Evolutionary conservation across 2,888 invertebrate genomes (phyloP), one percentile per base, ranked within the genome.

Genomic region (Sclerodermus sp.): DNA sequence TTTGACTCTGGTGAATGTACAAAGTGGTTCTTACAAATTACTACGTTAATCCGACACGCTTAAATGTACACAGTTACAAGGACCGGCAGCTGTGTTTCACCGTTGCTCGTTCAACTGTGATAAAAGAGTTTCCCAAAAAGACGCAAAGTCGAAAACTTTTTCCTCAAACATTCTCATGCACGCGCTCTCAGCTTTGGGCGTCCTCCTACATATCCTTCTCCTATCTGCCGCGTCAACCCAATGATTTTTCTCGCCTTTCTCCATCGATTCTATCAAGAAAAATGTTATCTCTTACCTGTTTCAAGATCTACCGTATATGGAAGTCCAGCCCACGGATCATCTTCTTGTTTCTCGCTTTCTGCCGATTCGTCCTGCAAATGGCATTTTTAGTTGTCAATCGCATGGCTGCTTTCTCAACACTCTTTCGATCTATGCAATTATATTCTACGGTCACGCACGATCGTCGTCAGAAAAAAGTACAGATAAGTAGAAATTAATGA

Each of bases 301-400:
- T 93, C 93, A 12, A 90, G 87, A 73, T 93, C 93, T 53, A 93
- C 87, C 55, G 89, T 90, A 79, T 92, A 91, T 0, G 89, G 84
- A 5, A 92, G 82, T 16, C 91, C 90, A 18, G 87, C 88, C 92
- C 91, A 92, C 4, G 88, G 89, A 74, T 90, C 87, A 32, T 84
- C 84, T 72, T 85, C 73, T 47, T 73, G 45, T 2, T 49, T 49
- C 70, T 78, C 45, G 67, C 65, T 57, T 23, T 73, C 71, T 42
- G 73, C 68, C 17, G 64, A 52, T 29, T 64, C 63, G 34, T 74
- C 66, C 74, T 73, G 60, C 3, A 73, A 70, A 58, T 47, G 3
- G 53, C 47, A 40, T 42, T 55, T 61, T 69, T 70, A 49, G 42
- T 59, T 42, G 18, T 49, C 32, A 53, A 60, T 38, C 3, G 9